Evolutionary conservation across 2,888 invertebrate species (phyloP).

Genomic region (Cybosia mesomella): DNA sequence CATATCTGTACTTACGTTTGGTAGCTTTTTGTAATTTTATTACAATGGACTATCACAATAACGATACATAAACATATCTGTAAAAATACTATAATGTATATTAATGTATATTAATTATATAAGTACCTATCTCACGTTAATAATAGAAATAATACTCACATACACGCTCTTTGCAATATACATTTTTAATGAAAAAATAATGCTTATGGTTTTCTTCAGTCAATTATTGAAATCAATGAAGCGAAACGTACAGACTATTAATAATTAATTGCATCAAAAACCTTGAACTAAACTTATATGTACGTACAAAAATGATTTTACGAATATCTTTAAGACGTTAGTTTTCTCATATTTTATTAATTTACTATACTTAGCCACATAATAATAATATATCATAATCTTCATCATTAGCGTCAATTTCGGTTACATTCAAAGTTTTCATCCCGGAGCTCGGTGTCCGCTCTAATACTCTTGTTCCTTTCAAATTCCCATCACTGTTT

Average conservation of each 20-base stretch:
- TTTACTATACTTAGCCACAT: too few species aligned
- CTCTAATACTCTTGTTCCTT: too few species aligned
- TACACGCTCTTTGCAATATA: slow-evolving; percentile 7
- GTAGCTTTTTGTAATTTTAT: neutral
- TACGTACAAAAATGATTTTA: too few species aligned
- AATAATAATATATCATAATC: too few species aligned
- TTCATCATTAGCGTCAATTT: too few species aligned
- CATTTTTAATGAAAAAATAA: slow-evolving; percentile 19
- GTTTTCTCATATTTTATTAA: too few species aligned
- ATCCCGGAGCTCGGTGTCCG: too few species aligned
- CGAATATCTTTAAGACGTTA: too few species aligned
- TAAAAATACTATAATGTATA: slow-evolving; percentile 11
- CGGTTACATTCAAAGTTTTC: too few species aligned
- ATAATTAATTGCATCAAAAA: neutral
- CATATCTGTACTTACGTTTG: slow-evolving; percentile 5
- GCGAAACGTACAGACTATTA: slow-evolving; percentile 13
- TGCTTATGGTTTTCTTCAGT: neutral
- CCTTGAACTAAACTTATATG: too few species aligned
- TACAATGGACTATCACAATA: slow-evolving; percentile 18
- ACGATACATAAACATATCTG: slow-evolving; percentile 30
- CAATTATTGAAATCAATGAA: slow-evolving; percentile 25
- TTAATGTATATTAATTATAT: neutral
- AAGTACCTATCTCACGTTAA: neutral
- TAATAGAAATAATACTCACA: slow-evolving; percentile 13
- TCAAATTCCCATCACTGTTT: neutral